Evolutionary conservation across 1,140 invertebrate species (phyloP).

Genomic region (Heliothis virescens): DNA sequence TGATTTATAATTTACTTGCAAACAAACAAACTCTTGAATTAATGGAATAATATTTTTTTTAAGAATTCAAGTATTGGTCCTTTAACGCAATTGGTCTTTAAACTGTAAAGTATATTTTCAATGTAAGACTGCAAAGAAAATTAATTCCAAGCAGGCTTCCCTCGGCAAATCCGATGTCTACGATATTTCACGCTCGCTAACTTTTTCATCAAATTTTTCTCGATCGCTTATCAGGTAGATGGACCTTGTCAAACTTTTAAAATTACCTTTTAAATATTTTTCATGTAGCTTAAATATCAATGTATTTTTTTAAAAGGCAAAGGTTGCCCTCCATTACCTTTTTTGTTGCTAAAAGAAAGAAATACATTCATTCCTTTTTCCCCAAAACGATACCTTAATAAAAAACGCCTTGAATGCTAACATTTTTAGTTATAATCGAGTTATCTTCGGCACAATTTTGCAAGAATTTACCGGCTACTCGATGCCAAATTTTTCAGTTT

Average conservation of each 20-base stretch:
- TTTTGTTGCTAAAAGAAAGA: too few species aligned
- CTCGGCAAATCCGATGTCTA: conserved; percentile 57
- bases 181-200: conserved; percentile 68
- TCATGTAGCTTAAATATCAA: conserved; percentile 49
- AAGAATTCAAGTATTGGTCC: conserved; percentile 13
- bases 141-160: conserved; percentile 38
- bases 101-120: conserved; percentile 8
- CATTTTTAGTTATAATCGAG: too few species aligned
- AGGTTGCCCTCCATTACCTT: too few species aligned
- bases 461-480: too few species aligned
- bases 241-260: conserved; percentile 75
- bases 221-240: conserved; percentile 74
- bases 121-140: conserved; percentile 22
- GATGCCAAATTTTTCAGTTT: too few species aligned
- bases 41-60: neutral
- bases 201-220: conserved; percentile 73
- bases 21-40: conserved; percentile 2
- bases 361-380: too few species aligned
- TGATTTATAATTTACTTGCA: neutral
- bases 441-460: too few species aligned
- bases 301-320: too few species aligned
- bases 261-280: conserved; percentile 68
- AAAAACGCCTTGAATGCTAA: too few species aligned
- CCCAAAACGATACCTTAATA: too few species aligned
- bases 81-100: conserved; percentile 5